Conservation (phyloP, 2,797 vertebrate genomes). For the Urophycis tenuis region DNA sequence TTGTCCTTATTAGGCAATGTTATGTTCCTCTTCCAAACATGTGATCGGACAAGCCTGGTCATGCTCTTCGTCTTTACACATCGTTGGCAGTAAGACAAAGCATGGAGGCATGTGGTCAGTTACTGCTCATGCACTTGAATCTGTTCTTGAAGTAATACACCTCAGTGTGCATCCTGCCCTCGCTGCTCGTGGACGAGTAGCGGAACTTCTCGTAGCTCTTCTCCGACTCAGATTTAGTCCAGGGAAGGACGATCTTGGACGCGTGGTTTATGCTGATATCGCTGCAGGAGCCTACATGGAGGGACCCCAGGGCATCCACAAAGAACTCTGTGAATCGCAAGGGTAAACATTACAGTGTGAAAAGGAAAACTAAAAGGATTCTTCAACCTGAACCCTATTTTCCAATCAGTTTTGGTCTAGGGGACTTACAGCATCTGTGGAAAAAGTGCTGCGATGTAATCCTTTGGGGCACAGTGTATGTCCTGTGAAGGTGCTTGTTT, state of each 20-base stretch:
- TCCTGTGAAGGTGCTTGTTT: too few relatives aligned
- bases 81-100: background rate
- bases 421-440: too few relatives aligned
- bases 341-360: background rate
- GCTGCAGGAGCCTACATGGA: constrained; percentile 85
- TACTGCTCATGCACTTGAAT: constrained; percentile 80
- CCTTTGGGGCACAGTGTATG: too few relatives aligned
- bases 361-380: background rate
- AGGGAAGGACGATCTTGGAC: constrained; percentile 74
- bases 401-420: too few relatives aligned
- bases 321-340: constrained; percentile 77
- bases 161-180: constrained; percentile 43
- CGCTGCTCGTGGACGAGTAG: constrained; percentile 49
- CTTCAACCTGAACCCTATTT: too few relatives aligned
- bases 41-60: background rate
- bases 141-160: constrained; percentile 84
- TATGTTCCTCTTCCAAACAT: background rate
- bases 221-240: constrained; percentile 67
- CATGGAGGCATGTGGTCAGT: constrained; percentile 38
- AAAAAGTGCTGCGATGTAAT: too few relatives aligned
- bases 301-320: constrained; percentile 78
- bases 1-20: background rate
- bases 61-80: background rate
- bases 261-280: constrained; percentile 81
- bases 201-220: constrained; percentile 77